Conservation (phyloP, 2,888 invertebrate species). For the Adineta ricciae region DNA sequence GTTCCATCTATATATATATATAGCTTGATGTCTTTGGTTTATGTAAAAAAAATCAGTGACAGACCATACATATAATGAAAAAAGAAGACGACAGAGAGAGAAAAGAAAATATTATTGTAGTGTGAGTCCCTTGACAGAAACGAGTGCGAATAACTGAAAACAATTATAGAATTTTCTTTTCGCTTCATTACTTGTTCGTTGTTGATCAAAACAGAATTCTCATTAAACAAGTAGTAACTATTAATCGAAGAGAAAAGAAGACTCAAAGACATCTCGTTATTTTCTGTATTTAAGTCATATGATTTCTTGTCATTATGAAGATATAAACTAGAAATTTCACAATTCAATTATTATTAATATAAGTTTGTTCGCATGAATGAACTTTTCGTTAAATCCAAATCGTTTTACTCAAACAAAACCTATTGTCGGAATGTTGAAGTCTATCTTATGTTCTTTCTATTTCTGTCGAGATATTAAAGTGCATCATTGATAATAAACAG, state of each 20-base stretch:
- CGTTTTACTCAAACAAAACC: background rate
- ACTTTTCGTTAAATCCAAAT: background rate
- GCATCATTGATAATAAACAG: background rate
- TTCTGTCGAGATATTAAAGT: background rate
- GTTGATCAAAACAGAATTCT: background rate
- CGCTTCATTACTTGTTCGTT: background rate
- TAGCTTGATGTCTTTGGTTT: background rate
- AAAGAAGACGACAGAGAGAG: background rate
- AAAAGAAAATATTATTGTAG: background rate
- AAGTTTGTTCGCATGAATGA: background rate
- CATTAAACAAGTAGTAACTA: background rate
- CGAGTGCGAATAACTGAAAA: background rate
- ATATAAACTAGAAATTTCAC: background rate
- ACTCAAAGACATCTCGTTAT: background rate
- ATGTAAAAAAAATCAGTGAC: background rate
- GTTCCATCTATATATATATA: background rate
- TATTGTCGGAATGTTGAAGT: no score
- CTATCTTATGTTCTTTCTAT: background rate
- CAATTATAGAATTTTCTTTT: background rate
- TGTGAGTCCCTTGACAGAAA: background rate
- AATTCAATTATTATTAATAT: background rate
- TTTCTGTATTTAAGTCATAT: background rate
- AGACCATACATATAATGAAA: background rate
- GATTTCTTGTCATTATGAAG: background rate
- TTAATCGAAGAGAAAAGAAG: background rate